phyloP scores from a whole-genome alignment of 1,140 invertebrate species.

The Drosophila ogumai region DNA sequence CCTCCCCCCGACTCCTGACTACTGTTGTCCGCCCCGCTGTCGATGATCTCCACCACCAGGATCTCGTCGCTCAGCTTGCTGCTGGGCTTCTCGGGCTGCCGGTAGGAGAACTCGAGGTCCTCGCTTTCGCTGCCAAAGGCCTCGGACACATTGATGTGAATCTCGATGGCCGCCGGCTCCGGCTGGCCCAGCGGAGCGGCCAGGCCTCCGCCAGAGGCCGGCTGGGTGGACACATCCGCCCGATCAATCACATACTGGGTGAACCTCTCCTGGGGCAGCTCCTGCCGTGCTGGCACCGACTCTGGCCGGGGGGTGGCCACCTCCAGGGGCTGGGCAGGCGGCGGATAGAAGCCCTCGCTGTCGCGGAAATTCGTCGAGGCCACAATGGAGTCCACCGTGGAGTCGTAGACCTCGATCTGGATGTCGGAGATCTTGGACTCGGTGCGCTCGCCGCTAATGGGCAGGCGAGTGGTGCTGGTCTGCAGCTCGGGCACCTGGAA shows the following conservation, averaged over 20 bases:
- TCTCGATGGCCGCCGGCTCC: constrained; percentile 80
- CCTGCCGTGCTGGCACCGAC: background rate
- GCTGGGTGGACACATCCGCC: constrained; percentile 73
- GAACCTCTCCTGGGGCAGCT: constrained; percentile 64
- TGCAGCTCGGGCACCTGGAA: constrained; percentile 71
- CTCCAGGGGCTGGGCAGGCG: constrained; percentile 27
- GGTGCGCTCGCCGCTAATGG: constrained; percentile 44
- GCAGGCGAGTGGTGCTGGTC: constrained; percentile 54
- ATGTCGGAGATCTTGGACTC: constrained; percentile 83
- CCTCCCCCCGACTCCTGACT: constrained; percentile 39
- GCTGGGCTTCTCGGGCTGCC: constrained; percentile 50
- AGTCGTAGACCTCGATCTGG: constrained; percentile 83
- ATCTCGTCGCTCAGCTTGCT: constrained; percentile 69
- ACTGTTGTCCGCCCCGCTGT: constrained; percentile 62
- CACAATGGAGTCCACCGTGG: constrained; percentile 78
- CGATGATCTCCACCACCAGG: constrained; percentile 83
- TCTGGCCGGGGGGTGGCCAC: constrained; percentile 48
- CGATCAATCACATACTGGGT: constrained; percentile 82
- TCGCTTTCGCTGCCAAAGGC: constrained; percentile 78
- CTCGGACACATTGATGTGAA: constrained; percentile 83
- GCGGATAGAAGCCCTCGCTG: constrained; percentile 59
- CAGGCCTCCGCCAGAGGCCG: constrained; percentile 31
- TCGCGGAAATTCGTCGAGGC: constrained; percentile 79
- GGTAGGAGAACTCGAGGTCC: constrained; percentile 78
- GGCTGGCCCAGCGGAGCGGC: constrained; percentile 67